phyloP scores from a whole-genome alignment of 92 coral and sea anemone genomes.

The Actinostola sp. region DNA sequence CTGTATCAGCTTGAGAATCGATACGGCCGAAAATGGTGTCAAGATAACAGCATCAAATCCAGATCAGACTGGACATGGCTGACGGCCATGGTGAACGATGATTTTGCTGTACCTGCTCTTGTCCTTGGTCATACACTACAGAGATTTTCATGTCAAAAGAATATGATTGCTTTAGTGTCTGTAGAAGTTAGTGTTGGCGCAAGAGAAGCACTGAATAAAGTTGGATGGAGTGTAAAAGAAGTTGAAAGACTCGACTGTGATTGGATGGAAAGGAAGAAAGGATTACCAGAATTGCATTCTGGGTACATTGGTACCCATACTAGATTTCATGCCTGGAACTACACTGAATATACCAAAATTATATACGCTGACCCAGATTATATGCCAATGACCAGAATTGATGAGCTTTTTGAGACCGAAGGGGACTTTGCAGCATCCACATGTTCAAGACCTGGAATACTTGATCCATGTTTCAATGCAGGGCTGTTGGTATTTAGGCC shows the following conservation, averaged over 20 bases:
- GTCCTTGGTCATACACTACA: slow-evolving; percentile 67
- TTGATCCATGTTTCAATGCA: slow-evolving; percentile 94
- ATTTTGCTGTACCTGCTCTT: slow-evolving; percentile 66
- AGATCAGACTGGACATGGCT: slow-evolving; percentile 68
- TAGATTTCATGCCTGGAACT: slow-evolving; percentile 89
- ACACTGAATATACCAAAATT: slow-evolving; percentile 78
- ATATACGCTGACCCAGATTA: slow-evolving; percentile 88
- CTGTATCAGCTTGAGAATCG: slow-evolving; percentile 58
- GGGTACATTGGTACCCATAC: slow-evolving; percentile 89
- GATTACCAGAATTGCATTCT: slow-evolving; percentile 27
- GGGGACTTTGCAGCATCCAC: slow-evolving; percentile 86
- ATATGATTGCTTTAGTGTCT: slow-evolving; percentile 83
- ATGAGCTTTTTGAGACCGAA: slow-evolving; percentile 77
- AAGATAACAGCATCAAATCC: slow-evolving; percentile 28
- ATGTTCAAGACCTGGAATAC: slow-evolving; percentile 81
- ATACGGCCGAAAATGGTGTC: slow-evolving; percentile 66
- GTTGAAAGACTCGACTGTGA: slow-evolving; percentile 87
- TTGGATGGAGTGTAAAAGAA: slow-evolving; percentile 71
- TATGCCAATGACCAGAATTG: slow-evolving; percentile 87
- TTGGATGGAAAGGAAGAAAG: slow-evolving; percentile 72
- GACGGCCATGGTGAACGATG: slow-evolving; percentile 77
- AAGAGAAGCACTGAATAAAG: slow-evolving; percentile 62
- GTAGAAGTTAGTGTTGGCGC: slow-evolving; percentile 60
- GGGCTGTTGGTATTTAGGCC: slow-evolving; percentile 84
- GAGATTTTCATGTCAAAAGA: slow-evolving; percentile 69